Evolutionary conservation across 2,797 vertebrate genomes (phyloP).

Genomic region (Glossophaga mutica): DNA sequence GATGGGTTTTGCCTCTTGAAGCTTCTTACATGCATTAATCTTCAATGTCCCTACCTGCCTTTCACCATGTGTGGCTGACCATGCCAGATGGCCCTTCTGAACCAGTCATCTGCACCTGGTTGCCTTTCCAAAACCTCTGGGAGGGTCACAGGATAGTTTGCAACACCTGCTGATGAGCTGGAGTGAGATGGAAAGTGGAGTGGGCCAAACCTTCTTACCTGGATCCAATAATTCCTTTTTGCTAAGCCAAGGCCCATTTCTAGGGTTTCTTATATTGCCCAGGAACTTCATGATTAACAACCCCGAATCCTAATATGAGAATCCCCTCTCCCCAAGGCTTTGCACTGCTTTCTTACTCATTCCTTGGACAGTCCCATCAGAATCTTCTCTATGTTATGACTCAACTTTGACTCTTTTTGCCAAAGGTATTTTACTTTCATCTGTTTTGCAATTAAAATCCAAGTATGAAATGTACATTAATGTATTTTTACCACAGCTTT

Average conservation of each 20-base stretch:
- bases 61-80: background rate
- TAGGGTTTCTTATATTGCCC: background rate
- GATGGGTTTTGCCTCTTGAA: background rate
- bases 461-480: background rate
- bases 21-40: background rate
- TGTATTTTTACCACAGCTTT: background rate
- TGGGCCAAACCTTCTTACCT: background rate
- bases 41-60: background rate
- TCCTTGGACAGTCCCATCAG: background rate
- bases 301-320: background rate
- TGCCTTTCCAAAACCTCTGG: background rate
- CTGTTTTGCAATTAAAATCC: background rate
- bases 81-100: background rate
- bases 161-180: background rate
- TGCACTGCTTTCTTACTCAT: background rate
- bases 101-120: background rate
- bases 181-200: background rate
- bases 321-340: background rate
- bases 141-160: background rate
- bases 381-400: background rate
- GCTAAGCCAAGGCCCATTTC: background rate
- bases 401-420: background rate
- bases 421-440: constrained; percentile 5
- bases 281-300: background rate
- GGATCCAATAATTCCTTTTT: background rate